phyloP scores from a whole-genome alignment of 2,113 vertebrate genomes.

The Poecilia latipinna region DNA sequence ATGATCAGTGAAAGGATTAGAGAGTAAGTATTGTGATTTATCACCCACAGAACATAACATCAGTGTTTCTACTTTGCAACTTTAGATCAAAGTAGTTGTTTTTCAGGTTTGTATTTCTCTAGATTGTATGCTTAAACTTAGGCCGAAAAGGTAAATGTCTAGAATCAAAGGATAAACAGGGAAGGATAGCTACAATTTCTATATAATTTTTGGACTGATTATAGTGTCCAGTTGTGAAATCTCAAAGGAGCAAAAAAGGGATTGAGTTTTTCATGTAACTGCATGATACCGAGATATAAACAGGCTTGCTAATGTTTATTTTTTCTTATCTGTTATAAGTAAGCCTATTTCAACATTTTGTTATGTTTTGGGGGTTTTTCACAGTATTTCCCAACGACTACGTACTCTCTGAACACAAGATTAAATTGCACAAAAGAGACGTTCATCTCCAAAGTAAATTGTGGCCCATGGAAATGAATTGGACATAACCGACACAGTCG shows the following conservation, averaged over 20 bases:
- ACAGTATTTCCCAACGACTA: no score
- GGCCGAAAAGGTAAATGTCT: background rate
- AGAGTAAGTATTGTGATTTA: slow-evolving; percentile 10
- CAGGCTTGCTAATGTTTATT: background rate
- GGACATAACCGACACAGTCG: no score
- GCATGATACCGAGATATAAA: background rate
- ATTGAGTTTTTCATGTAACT: background rate
- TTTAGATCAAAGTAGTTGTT: background rate
- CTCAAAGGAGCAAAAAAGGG: background rate
- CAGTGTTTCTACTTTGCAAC: slow-evolving; percentile 9
- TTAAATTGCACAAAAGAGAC: no score
- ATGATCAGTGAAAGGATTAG: background rate
- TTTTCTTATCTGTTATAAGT: background rate
- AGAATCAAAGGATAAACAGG: background rate
- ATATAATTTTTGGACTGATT: background rate
- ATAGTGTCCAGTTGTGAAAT: background rate
- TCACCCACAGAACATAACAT: background rate
- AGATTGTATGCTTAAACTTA: background rate
- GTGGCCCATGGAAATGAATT: no score
- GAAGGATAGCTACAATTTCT: no score
- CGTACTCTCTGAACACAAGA: no score
- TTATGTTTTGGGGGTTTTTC: no score
- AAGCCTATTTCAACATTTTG: no score
- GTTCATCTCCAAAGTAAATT: no score
- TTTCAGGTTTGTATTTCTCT: no score